Percentiles rank a stretch among this genome's conserved stretches.
Evolutionary conservation across 2,888 invertebrate species (phyloP).

Genomic region (Eurytoma californica): DNA sequence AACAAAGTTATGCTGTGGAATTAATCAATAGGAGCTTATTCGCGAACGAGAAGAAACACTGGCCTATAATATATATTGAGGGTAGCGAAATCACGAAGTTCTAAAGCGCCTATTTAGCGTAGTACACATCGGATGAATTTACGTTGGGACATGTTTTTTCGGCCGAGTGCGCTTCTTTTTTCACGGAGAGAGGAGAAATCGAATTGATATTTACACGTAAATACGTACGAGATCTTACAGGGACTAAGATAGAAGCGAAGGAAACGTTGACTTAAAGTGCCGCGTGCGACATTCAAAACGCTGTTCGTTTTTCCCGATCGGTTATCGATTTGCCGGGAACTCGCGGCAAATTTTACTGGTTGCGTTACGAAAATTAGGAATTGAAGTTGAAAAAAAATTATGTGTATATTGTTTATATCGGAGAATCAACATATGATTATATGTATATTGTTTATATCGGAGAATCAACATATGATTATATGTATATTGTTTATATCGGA

Average conservation of each 20-base stretch:
- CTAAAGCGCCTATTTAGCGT: conserved; percentile 48
- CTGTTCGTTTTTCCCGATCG: conserved; percentile 30
- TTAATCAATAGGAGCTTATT: conserved; percentile 49
- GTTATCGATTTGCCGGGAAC: neutral
- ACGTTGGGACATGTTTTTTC: neutral
- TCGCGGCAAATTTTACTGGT: conserved; percentile 3
- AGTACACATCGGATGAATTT: neutral
- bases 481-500: conserved; percentile 26
- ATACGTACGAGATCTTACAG: conserved; percentile 50
- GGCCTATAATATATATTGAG: conserved; percentile 40
- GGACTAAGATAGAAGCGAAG: conserved; percentile 31
- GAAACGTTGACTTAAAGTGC: conserved; percentile 34
- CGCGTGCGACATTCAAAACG: conserved; percentile 38
- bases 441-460: conserved; percentile 25
- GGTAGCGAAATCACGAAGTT: conserved; percentile 6
- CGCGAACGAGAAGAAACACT: conserved; percentile 33
- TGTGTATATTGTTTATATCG: conserved; percentile 22
- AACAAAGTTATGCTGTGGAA: conserved; percentile 46
- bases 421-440: conserved; percentile 2
- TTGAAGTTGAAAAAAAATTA: conserved; percentile 13
- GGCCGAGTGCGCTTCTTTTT: neutral
- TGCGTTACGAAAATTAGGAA: conserved; percentile 17
- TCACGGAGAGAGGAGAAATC: neutral
- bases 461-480: too few species aligned
- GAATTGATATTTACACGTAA: conserved; percentile 39